These are phyloP conservation scores for Isurus oxyrinchus DNA, from an alignment of 2,113 vertebrate species.

Conservation along the genomic window DNA sequence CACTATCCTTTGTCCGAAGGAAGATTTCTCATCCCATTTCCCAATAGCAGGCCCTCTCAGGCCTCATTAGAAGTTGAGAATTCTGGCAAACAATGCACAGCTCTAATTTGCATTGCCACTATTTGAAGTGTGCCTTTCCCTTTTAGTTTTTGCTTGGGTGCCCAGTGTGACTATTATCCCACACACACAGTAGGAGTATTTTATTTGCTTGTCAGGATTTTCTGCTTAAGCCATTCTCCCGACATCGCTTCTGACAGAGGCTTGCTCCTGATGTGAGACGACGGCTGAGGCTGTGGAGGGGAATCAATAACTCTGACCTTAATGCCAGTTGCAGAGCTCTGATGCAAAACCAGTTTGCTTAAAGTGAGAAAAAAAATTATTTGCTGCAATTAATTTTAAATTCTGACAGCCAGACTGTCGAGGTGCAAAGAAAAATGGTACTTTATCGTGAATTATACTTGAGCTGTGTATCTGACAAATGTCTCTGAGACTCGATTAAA, in stretches of 20 bases:
- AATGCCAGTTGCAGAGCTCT: constrained; percentile 29
- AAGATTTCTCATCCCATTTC: not conserved
- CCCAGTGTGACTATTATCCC: not conserved
- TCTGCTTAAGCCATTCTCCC: constrained; percentile 29
- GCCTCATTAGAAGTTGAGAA: not conserved
- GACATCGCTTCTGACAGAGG: constrained; percentile 32
- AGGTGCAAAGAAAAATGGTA: constrained; percentile 32
- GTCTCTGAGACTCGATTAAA: constrained; percentile 35
- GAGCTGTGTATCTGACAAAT: constrained; percentile 34
- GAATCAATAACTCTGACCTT: constrained; percentile 38
- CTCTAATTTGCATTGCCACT: not conserved
- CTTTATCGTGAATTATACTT: constrained; percentile 29
- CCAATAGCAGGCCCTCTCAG: not conserved
- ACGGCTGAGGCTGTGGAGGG: not conserved
- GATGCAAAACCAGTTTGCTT: constrained; percentile 38
- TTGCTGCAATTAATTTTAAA: constrained; percentile 31
- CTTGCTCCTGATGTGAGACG: constrained; percentile 19
- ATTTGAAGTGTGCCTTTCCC: not conserved
- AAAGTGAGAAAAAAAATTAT: constrained; percentile 37
- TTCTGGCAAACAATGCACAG: not conserved
- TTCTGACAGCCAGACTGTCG: constrained; percentile 36
- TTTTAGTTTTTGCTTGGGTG: not conserved
- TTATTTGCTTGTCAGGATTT: constrained; percentile 32
- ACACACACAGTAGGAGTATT: constrained; percentile 22
- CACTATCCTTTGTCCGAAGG: not conserved